Percentiles rank a stretch among this genome's conserved stretches.
Evolutionary conservation across 2,797 vertebrate species (phyloP).

Genomic region (Echeneis naucrates): DNA sequence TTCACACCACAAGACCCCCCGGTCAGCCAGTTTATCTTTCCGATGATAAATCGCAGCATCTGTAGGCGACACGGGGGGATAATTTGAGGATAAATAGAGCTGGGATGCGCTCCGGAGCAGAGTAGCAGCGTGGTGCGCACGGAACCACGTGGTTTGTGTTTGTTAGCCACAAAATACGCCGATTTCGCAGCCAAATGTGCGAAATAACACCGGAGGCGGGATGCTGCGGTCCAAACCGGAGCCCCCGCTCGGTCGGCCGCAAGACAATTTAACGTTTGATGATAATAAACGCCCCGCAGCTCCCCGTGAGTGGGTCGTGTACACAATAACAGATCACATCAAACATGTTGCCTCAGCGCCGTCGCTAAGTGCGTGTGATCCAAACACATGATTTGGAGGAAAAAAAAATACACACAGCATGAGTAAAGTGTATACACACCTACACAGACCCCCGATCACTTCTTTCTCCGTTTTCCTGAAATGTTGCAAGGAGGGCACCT

Average conservation of each 20-base stretch:
- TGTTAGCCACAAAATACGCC: constrained; percentile 85
- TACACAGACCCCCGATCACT: constrained; percentile 97
- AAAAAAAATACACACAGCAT: constrained; percentile 25
- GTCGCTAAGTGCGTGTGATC: constrained; percentile 65
- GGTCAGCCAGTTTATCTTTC: not conserved
- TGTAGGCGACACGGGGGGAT: constrained; percentile 5
- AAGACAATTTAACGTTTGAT: constrained; percentile 15
- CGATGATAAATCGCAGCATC: constrained; percentile 23
- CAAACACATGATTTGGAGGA: constrained; percentile 56
- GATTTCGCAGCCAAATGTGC: constrained; percentile 70
- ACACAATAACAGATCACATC: constrained; percentile 84
- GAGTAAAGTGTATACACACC: constrained; percentile 84
- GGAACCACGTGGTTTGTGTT: constrained; percentile 95
- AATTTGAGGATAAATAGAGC: constrained; percentile 61
- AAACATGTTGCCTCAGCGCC: constrained; percentile 78
- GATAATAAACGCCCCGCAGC: constrained; percentile 49
- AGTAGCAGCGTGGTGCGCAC: constrained; percentile 88
- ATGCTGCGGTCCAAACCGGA: constrained; percentile 2
- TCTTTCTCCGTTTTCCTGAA: constrained; percentile 99
- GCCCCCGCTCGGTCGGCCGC: constrained; percentile 4
- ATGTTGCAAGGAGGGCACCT: constrained; percentile 96
- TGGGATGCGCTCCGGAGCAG: constrained; percentile 65
- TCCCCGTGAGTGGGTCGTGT: constrained; percentile 64
- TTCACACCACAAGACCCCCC: not conserved
- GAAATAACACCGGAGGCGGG: constrained; percentile 37